Evolutionary conservation across 2,113 vertebrate genomes (phyloP), one percentile per base, ranked within the genome.

Genomic region (Stigmatopora argus): DNA sequence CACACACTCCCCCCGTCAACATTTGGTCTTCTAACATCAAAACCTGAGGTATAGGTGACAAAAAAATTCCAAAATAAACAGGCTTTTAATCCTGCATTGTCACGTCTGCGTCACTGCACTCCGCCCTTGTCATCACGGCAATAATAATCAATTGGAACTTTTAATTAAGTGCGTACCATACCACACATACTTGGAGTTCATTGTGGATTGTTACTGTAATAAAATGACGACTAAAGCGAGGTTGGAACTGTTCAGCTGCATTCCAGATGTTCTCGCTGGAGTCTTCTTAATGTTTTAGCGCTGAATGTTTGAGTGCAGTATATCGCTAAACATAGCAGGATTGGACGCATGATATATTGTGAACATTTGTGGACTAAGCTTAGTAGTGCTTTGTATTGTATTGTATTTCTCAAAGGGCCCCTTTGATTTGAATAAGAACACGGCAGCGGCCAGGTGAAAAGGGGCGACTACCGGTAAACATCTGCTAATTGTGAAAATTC

Each of bases 11-110:
- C 47, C 71, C 60, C 8, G 23, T 78, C 65, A 79, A 76, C 62
- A 82, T 83, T 87, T 88, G 88, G 85, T 89, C 83, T 72, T 56
- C 45, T 44, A 65, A 72, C 10, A 74, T 66, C 19, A 79, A 71
- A 69, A 71, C 72, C 2, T 72, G 71, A 81, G 71, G 65, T 70
- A 71, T 64, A 67, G 65, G 46, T 69, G 45, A 72, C 46, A 34
- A 18, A 74, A n/a, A 66, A 9, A 46, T 17, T 64, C 67, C 35
- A 41, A 41, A 48, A 44, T 49, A 73, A 66, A 78, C 47, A 63
- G 75, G 61, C 4, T 47, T 19, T 26, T 14, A 31, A 45, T 51
- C 64, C 23, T 23, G 34, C 11, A 44, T 18, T 44, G 58, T 61
- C 58, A 21, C 41, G 44, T 47, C 7, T 3, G 47, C 1, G 53